Evolutionary conservation across 30 jellyfish, hydroid and myxozoan species (phyloP).

Genomic region (Hydra vulgaris): DNA sequence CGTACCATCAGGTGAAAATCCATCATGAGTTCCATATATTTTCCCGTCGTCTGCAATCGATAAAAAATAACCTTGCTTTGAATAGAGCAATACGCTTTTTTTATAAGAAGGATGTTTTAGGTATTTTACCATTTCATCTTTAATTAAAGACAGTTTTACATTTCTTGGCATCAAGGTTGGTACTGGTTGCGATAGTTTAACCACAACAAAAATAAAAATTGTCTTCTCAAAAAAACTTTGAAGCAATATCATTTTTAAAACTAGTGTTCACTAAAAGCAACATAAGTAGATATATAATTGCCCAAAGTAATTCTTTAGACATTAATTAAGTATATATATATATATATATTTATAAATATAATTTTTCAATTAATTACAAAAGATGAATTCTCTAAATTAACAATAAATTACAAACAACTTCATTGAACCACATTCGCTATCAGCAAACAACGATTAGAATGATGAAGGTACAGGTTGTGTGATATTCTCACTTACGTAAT

Average conservation of each 20-base stretch:
- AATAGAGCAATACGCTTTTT: not conserved
- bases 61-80: conserved; percentile 9
- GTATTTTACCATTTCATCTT: not conserved
- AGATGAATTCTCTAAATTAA: too few species aligned
- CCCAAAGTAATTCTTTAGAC: too few species aligned
- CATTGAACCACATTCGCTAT: too few species aligned
- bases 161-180: conserved; percentile 2
- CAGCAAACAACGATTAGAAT: too few species aligned
- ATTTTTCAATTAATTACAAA: not conserved
- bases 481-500: not conserved
- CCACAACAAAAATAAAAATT: not conserved
- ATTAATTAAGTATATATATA: too few species aligned
- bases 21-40: conserved; percentile 4
- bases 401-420: too few species aligned
- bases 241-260: not conserved
- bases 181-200: not conserved
- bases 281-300: too few species aligned
- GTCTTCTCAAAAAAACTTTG: not conserved
- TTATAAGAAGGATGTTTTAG: conserved; percentile 4
- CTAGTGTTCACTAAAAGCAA: not conserved
- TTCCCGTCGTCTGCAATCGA: not conserved
- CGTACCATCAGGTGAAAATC: not conserved
- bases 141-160: not conserved
- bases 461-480: not conserved
- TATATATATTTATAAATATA: too few species aligned